Conservation (phyloP, 2,797 vertebrate genomes). For the Poecilia picta region DNA sequence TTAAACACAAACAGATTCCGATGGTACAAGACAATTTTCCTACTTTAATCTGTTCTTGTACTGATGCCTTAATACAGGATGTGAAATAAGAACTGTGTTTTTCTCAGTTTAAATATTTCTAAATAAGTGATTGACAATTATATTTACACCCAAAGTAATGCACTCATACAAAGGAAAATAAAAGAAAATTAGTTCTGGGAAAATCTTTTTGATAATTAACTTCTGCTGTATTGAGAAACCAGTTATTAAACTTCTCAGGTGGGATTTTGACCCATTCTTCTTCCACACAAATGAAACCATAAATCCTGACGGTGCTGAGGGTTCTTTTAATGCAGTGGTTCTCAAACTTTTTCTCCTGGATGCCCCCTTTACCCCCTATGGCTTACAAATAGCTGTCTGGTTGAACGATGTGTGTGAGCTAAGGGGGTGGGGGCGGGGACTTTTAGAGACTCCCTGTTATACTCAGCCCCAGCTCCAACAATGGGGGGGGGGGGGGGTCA, state of each 20-base stretch:
- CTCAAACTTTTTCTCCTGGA: too few relatives aligned
- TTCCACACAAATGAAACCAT: not conserved
- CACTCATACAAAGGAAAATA: not conserved
- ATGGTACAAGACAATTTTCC: not conserved
- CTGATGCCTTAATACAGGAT: not conserved
- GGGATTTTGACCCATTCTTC: not conserved
- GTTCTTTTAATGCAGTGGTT: too few relatives aligned
- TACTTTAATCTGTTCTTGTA: not conserved
- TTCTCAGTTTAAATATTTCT: not conserved
- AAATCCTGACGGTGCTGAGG: not conserved
- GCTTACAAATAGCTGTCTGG: too few relatives aligned
- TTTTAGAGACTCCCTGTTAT: too few relatives aligned
- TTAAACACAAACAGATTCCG: not conserved
- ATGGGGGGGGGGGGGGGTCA: too few relatives aligned
- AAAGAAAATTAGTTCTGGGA: not conserved
- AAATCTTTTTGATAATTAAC: not conserved
- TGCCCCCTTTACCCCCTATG: too few relatives aligned
- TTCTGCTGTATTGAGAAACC: not conserved
- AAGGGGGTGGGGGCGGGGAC: too few relatives aligned
- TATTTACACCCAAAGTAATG: not conserved
- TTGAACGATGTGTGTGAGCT: too few relatives aligned
- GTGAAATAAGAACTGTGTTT: not conserved
- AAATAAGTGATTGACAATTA: not conserved
- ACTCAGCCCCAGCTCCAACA: too few relatives aligned
- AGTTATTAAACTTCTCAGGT: not conserved